A percentile compares a stretch with the other conserved stretches of the same genome.
Conservation (phyloP, 2,113 vertebrate species). For the Scophthalmus maximus region DNA sequence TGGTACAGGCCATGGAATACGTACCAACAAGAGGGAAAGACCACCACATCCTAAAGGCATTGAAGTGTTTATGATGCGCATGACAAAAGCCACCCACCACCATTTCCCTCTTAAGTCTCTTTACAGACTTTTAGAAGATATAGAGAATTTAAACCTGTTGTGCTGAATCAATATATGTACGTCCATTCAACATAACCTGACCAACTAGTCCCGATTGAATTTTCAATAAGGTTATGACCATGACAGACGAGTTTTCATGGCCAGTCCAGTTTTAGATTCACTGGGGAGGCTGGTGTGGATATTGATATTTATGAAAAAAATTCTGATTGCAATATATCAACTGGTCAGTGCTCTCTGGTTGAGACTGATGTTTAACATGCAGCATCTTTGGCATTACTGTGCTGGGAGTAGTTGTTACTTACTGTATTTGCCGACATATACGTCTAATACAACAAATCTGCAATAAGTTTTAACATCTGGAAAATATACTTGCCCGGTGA, state of each 20-base stretch:
- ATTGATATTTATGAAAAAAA: too few relatives aligned
- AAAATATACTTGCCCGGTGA: background rate
- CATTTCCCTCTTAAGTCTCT: background rate
- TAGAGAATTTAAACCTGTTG: background rate
- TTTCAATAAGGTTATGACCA: too few relatives aligned
- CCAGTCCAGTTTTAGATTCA: too few relatives aligned
- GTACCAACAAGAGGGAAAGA: background rate
- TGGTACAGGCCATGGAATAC: constrained; percentile 8
- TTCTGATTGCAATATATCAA: too few relatives aligned
- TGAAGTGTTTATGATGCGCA: constrained; percentile 25
- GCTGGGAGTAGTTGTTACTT: background rate
- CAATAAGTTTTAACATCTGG: too few relatives aligned
- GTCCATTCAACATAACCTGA: too few relatives aligned
- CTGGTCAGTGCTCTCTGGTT: too few relatives aligned
- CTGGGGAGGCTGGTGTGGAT: too few relatives aligned
- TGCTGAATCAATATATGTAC: background rate
- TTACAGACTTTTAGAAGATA: background rate
- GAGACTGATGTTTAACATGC: background rate
- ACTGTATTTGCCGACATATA: background rate
- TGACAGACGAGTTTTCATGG: too few relatives aligned
- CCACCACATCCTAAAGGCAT: constrained; percentile 7
- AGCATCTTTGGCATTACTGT: background rate
- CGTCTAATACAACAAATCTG: background rate
- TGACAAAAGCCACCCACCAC: constrained; percentile 14
- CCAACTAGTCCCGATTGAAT: too few relatives aligned